These are phyloP conservation scores for Caiman crocodilus DNA, from an alignment of 2,797 vertebrate species.

Conservation along the genomic window DNA sequence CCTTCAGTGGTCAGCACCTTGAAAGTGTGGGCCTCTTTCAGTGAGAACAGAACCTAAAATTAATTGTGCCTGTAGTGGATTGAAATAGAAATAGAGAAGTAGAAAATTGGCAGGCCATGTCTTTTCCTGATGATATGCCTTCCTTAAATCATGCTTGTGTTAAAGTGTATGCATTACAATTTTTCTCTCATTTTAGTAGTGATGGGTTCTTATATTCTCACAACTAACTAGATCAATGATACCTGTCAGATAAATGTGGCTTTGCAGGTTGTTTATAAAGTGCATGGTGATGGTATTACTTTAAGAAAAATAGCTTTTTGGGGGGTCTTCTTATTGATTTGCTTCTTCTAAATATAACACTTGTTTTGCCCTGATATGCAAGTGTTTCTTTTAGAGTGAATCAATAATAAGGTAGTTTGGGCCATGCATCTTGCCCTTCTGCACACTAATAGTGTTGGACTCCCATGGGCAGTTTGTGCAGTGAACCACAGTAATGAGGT, in stretches of 20 bases:
- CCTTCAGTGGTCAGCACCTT: neutral
- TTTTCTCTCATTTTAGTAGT: neutral
- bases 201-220: conserved; percentile 26
- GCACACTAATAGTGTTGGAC: conserved; percentile 61
- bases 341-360: conserved; percentile 47
- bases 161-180: neutral
- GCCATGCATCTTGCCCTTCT: conserved; percentile 50
- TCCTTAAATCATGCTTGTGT: conserved; percentile 1
- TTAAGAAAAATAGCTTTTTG: conserved; percentile 34
- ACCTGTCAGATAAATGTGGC: conserved; percentile 40
- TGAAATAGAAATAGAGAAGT: neutral
- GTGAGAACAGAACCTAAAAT: neutral
- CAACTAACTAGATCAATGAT: conserved; percentile 46
- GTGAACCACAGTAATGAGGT: conserved; percentile 77
- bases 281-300: conserved; percentile 26
- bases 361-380: conserved; percentile 58
- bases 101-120: neutral
- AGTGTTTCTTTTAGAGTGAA: conserved; percentile 67
- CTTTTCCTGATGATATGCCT: neutral
- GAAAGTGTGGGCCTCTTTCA: neutral
- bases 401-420: conserved; percentile 69
- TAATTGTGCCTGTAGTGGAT: neutral
- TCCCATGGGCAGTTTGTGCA: conserved; percentile 69
- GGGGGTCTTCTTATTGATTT: conserved; percentile 56
- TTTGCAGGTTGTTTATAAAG: conserved; percentile 39